Evolutionary conservation across 2,888 invertebrate genomes (phyloP).

Genomic region (Sarcophaga caerulescens): DNA sequence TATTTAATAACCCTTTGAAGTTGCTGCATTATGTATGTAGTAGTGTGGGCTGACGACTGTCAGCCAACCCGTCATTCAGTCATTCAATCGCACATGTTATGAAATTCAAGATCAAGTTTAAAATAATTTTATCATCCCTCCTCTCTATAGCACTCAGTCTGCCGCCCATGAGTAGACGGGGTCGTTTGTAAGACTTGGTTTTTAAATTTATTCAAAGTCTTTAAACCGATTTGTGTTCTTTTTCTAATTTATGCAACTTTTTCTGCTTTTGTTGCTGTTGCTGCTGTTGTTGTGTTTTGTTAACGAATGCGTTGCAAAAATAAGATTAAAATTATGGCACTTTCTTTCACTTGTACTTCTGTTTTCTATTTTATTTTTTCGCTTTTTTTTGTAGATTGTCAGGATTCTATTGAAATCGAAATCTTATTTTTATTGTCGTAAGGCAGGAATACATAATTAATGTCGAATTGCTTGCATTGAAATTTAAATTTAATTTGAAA

Average conservation of each 20-base stretch:
- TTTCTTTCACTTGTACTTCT: background rate
- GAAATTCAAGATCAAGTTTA: constrained; percentile 65
- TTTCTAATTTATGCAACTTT: constrained; percentile 15
- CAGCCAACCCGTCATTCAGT: no score
- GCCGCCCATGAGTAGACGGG: no score
- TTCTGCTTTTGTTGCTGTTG: background rate
- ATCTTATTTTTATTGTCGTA: background rate
- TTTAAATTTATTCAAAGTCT: constrained; percentile 35
- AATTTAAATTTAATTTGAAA: no score
- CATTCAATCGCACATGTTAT: background rate
- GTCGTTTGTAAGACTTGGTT: background rate
- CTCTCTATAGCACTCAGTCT: no score
- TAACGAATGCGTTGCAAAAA: constrained; percentile 36
- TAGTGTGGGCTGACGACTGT: no score
- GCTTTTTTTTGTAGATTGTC: background rate
- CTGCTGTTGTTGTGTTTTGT: constrained; percentile 16
- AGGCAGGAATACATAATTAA: background rate
- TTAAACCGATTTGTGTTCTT: constrained; percentile 45
- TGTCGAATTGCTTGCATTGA: background rate
- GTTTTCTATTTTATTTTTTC: no score
- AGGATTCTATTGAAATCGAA: background rate
- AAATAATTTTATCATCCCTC: constrained; percentile 35
- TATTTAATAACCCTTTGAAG: constrained; percentile 57
- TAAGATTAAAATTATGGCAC: constrained; percentile 24
- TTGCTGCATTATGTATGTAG: background rate